phyloP scores from a whole-genome alignment of 2,113 vertebrate species.

The Semnornis frantzii region DNA sequence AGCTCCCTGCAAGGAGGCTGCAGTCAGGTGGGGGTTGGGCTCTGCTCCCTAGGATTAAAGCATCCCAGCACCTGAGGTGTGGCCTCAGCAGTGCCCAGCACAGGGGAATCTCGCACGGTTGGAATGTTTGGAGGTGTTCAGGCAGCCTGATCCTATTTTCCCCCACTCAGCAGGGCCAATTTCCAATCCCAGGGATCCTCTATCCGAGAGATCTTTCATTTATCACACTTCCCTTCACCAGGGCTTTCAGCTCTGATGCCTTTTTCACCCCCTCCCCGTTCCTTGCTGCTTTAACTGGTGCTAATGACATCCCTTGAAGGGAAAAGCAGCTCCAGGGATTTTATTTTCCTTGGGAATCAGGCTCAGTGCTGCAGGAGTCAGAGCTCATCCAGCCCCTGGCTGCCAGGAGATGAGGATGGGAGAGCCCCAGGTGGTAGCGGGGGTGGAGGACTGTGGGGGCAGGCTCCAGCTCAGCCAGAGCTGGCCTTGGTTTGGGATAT shows the following conservation, averaged over 20 bases:
- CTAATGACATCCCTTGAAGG: background rate
- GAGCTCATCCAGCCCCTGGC: background rate
- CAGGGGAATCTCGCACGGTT: background rate
- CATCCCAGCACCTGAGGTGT: too few relatives aligned
- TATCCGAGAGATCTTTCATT: fast-evolving
- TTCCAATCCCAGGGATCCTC: fast-evolving
- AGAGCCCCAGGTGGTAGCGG: background rate
- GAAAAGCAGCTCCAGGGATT: background rate
- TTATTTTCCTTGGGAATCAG: background rate
- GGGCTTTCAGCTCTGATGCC: background rate
- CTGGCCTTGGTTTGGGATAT: background rate
- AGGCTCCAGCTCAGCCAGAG: background rate
- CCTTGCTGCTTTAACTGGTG: background rate
- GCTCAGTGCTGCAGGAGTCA: background rate
- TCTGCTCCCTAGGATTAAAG: too few relatives aligned
- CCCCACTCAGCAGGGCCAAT: background rate
- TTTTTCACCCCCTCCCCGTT: background rate
- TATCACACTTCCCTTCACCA: background rate
- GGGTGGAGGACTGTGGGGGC: background rate
- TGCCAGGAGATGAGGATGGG: background rate
- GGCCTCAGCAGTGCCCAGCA: too few relatives aligned
- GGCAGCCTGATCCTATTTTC: background rate
- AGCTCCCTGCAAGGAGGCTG: too few relatives aligned
- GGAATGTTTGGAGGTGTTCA: background rate
- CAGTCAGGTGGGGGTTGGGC: too few relatives aligned